phyloP scores from a whole-genome alignment of 2,113 vertebrate genomes.

The Odocoileus virginianus region DNA sequence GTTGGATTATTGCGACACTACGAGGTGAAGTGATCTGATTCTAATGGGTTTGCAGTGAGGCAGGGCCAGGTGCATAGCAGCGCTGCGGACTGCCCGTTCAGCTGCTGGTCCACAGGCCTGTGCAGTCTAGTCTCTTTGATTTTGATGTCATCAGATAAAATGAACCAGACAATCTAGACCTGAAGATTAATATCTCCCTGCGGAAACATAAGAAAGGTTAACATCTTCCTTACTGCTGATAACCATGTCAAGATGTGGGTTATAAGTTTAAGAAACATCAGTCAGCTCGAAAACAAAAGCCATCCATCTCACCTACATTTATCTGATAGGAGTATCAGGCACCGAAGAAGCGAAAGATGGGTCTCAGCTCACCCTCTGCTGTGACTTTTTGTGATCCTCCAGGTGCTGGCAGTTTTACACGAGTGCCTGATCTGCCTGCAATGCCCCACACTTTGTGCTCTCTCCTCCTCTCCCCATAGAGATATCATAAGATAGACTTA shows the following conservation, averaged over 20 bases:
- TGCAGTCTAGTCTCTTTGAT: neutral
- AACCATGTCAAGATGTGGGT: neutral
- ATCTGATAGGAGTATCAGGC: neutral
- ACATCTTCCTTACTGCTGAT: neutral
- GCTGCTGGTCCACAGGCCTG: neutral
- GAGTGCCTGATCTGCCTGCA: neutral
- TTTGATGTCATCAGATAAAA: neutral
- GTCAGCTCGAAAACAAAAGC: neutral
- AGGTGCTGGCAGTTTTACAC: neutral
- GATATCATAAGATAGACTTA: neutral
- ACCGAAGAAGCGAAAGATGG: neutral
- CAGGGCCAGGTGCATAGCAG: rapidly evolving
- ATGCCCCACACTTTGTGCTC: neutral
- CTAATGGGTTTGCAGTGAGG: neutral
- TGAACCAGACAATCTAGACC: neutral
- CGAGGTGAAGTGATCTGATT: neutral
- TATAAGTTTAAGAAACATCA: neutral
- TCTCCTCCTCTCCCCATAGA: neutral
- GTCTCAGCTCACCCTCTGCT: rapidly evolving
- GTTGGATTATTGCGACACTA: neutral
- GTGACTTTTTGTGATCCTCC: neutral
- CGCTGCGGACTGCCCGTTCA: neutral
- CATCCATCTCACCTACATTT: neutral
- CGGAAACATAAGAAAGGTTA: neutral
- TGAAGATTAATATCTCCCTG: neutral